Evolutionary conservation across 2,797 vertebrate species (phyloP).

Genomic region (Aldrovandia affinis): DNA sequence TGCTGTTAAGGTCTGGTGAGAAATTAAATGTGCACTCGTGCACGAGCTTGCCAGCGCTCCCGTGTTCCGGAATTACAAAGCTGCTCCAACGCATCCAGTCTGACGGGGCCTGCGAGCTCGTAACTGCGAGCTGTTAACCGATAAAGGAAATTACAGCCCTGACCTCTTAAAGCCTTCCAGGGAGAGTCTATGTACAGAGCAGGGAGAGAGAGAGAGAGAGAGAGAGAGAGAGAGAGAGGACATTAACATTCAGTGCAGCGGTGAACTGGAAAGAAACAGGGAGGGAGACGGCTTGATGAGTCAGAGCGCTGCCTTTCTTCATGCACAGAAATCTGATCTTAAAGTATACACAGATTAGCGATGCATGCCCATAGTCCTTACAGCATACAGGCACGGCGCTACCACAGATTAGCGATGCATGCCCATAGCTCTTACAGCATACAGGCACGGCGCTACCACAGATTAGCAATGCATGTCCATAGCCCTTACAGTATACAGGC

Average conservation of each 20-base stretch:
- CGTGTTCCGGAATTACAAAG: constrained; percentile 68
- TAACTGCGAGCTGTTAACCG: constrained; percentile 71
- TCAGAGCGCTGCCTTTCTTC: constrained; percentile 43
- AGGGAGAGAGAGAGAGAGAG: constrained; percentile 36
- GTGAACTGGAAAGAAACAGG: constrained; percentile 55
- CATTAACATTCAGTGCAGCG: constrained; percentile 68
- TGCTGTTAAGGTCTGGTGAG: constrained; percentile 38
- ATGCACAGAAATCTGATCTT: constrained; percentile 34
- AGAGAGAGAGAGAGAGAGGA: not conserved
- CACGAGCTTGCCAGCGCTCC: constrained; percentile 26
- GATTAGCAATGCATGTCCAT: too few species aligned
- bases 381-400: too few species aligned
- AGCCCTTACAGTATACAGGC: too few species aligned
- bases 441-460: too few species aligned
- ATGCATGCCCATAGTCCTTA: too few species aligned
- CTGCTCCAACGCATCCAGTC: constrained; percentile 53
- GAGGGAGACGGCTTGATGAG: constrained; percentile 43
- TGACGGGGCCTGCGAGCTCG: constrained; percentile 53
- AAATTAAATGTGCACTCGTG: constrained; percentile 7
- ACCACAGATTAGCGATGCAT: too few species aligned
- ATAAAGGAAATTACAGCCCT: constrained; percentile 68
- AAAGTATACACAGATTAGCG: constrained; percentile 44
- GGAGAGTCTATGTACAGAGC: constrained; percentile 45
- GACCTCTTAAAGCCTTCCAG: constrained; percentile 58
- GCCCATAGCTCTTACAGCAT: too few species aligned